Conservation (phyloP, 2,113 vertebrate genomes). For the Gobius niger region DNA sequence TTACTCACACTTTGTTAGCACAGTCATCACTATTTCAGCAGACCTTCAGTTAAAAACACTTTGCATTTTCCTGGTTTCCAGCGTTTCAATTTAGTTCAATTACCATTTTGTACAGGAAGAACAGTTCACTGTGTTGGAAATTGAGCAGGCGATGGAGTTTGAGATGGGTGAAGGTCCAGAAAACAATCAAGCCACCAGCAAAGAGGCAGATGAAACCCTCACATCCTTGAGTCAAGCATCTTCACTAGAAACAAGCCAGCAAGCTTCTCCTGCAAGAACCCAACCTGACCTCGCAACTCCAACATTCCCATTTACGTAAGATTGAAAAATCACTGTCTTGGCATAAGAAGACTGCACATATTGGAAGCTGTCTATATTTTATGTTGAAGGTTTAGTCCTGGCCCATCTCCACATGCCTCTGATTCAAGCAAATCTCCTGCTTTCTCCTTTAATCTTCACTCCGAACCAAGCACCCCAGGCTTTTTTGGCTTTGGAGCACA, state of each 20-base stretch:
- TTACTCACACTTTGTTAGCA: background rate
- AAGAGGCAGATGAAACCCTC: slow-evolving; percentile 25
- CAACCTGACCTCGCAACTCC: slow-evolving; percentile 48
- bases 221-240: slow-evolving; percentile 17
- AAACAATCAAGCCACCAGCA: slow-evolving; percentile 15
- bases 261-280: slow-evolving; percentile 33
- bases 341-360: background rate
- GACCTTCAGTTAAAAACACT: background rate
- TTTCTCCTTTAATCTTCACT: slow-evolving; percentile 67
- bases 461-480: slow-evolving; percentile 56
- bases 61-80: background rate
- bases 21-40: background rate
- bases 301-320: slow-evolving; percentile 68
- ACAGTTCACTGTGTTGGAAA: slow-evolving; percentile 12
- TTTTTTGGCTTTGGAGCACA: slow-evolving; percentile 67
- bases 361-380: background rate
- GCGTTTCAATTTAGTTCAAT: background rate
- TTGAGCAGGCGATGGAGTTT: slow-evolving; percentile 32
- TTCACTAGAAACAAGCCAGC: slow-evolving; percentile 33
- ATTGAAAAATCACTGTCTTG: background rate
- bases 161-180: slow-evolving; percentile 25
- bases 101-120: slow-evolving; percentile 35
- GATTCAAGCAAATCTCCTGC: slow-evolving; percentile 63
- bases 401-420: slow-evolving; percentile 38
- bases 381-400: slow-evolving; percentile 59